Conservation (phyloP, 2,888 invertebrate species). For the Heteromurus nitidus region DNA sequence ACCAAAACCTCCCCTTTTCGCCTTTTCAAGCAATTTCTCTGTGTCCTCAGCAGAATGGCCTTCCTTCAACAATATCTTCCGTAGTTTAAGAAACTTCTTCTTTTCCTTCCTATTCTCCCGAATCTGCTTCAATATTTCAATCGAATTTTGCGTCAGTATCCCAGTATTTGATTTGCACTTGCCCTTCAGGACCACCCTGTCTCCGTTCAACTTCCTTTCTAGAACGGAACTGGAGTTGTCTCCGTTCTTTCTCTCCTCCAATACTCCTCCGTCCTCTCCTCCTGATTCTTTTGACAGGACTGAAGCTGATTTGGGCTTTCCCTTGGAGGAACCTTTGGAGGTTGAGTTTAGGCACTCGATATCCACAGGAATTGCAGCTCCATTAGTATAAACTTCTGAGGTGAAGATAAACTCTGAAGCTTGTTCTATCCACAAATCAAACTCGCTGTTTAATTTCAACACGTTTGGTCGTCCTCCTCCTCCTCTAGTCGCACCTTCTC, state of each 20-base stretch:
- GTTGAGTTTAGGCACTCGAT: conserved; percentile 54
- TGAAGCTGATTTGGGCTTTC: too few relatives aligned
- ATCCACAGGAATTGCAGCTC: conserved; percentile 39
- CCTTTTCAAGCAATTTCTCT: conserved; percentile 24
- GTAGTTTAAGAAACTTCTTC: conserved; percentile 33
- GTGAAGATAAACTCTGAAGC: conserved; percentile 35
- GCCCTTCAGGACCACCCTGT: conserved; percentile 17
- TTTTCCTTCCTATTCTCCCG: conserved; percentile 43
- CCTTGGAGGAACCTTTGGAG: not conserved
- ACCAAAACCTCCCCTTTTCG: conserved; percentile 20
- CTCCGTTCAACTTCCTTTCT: not conserved
- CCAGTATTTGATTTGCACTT: conserved; percentile 28
- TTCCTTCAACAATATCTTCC: conserved; percentile 31
- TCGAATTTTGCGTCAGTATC: conserved; percentile 12
- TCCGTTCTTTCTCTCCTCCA: not conserved
- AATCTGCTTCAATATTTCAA: conserved; percentile 43
- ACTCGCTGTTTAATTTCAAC: conserved; percentile 46
- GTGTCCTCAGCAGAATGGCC: conserved; percentile 41
- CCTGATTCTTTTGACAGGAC: too few relatives aligned
- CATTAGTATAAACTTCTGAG: conserved; percentile 41
- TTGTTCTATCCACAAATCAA: conserved; percentile 52
- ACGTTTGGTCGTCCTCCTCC: conserved; percentile 24
- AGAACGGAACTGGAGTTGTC: too few relatives aligned
- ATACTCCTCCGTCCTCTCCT: not conserved
- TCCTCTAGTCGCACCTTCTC: not conserved